Percentiles rank a stretch among this genome's conserved stretches.
Evolutionary conservation across 2,888 invertebrate genomes (phyloP).

Genomic region (Eulithis testata): DNA sequence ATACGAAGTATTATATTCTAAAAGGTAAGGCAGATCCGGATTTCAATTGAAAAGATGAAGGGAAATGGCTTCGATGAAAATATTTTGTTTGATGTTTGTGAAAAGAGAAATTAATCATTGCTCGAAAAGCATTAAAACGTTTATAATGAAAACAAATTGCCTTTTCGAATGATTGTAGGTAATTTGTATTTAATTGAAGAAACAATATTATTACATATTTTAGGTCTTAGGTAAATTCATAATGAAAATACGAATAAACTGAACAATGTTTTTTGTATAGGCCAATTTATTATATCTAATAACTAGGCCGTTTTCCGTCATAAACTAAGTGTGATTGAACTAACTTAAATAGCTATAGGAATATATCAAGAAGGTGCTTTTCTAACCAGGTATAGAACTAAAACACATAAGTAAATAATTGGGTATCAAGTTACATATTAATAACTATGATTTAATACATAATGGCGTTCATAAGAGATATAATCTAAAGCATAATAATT

Average conservation of each 20-base stretch:
- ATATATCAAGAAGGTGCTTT: conserved; percentile 24
- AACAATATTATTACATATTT: not conserved
- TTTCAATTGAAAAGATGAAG: conserved; percentile 43
- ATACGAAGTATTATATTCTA: conserved; percentile 33
- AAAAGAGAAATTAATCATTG: conserved; percentile 74
- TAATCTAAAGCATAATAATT: conserved; percentile 57
- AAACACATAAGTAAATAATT: conserved; percentile 28
- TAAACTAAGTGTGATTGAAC: conserved; percentile 15
- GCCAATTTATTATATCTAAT: conserved; percentile 6
- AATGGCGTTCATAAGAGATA: conserved; percentile 37
- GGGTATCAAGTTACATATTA: conserved; percentile 25
- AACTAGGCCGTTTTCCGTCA: conserved; percentile 2
- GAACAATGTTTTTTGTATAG: conserved; percentile 5
- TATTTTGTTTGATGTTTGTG: conserved; percentile 79
- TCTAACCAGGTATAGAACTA: conserved; percentile 23
- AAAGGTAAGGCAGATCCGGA: conserved; percentile 55
- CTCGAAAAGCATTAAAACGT: conserved; percentile 47
- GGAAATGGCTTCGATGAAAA: conserved; percentile 28
- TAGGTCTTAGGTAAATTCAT: not conserved
- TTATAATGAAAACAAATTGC: not conserved
- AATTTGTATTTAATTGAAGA: not conserved
- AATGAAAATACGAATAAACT: not conserved
- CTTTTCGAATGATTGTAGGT: not conserved
- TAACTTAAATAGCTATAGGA: conserved; percentile 23
- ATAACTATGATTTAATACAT: conserved; percentile 35